These are phyloP conservation scores for Macaca mulatta DNA, from an alignment of 2,113 vertebrate genomes.

Conservation along the genomic window DNA sequence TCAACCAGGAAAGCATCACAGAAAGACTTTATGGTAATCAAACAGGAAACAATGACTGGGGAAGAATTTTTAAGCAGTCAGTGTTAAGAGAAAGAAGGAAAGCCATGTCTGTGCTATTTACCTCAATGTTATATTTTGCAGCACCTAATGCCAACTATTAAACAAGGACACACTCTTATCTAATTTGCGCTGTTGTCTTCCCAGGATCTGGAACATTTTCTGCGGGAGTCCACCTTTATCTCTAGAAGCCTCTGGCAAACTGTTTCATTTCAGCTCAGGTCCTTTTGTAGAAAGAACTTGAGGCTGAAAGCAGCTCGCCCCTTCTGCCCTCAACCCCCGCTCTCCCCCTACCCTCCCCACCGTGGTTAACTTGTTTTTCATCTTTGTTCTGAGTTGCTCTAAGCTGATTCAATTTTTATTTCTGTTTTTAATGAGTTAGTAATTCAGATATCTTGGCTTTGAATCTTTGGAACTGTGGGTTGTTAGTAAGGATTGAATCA, in stretches of 20 bases:
- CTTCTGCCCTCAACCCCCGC: background rate
- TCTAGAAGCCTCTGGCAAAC: conserved; percentile 32
- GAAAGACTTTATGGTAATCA: background rate
- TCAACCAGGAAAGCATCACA: background rate
- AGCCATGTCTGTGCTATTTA: background rate
- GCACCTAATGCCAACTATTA: conserved; percentile 43
- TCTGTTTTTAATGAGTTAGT: conserved; percentile 50
- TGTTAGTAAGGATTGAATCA: conserved; percentile 39
- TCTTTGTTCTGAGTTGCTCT: background rate
- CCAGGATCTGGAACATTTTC: conserved; percentile 56
- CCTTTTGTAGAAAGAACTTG: background rate
- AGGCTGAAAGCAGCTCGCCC: background rate
- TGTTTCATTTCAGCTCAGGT: background rate
- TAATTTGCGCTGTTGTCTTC: conserved; percentile 45
- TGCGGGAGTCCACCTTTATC: conserved; percentile 32
- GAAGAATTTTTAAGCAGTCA: background rate
- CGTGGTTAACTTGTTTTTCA: background rate
- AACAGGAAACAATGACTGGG: background rate
- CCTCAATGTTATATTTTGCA: conserved; percentile 53
- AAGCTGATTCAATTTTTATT: conserved; percentile 46
- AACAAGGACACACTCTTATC: conserved; percentile 27
- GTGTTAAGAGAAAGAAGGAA: background rate
- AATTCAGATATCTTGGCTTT: conserved; percentile 41
- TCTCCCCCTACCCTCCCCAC: background rate
- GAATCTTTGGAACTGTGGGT: background rate